Conservation (phyloP, 1,140 invertebrate species). For the Hermetia illucens region DNA sequence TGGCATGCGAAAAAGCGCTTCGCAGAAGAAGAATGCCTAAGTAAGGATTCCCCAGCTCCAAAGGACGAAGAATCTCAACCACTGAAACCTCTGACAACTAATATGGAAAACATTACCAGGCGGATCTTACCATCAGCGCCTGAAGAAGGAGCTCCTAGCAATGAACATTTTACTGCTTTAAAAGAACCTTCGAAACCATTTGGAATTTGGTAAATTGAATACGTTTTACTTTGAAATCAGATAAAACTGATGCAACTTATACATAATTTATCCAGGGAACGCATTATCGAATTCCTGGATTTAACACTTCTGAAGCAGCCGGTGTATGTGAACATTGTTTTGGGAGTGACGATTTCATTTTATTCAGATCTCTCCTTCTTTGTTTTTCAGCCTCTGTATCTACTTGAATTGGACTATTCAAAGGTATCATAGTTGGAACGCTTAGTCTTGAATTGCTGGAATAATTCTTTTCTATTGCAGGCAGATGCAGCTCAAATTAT, state of each 20-base stretch:
- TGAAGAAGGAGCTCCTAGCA: too few species aligned
- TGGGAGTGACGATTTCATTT: constrained; percentile 31
- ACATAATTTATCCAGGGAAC: constrained; percentile 23
- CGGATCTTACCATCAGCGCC: too few species aligned
- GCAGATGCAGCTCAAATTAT: constrained; percentile 30
- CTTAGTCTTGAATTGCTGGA: too few species aligned
- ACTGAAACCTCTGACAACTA: too few species aligned
- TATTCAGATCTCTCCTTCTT: constrained; percentile 41
- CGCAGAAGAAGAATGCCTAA: constrained; percentile 10
- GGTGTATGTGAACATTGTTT: constrained; percentile 35
- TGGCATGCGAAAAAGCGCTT: constrained; percentile 40
- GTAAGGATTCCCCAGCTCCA: too few species aligned
- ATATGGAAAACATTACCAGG: too few species aligned
- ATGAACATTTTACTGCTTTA: too few species aligned
- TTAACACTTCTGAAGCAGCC: constrained; percentile 35
- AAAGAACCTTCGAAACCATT: constrained; percentile 7
- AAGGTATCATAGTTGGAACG: constrained; percentile 23
- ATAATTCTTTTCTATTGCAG: too few species aligned
- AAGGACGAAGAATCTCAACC: too few species aligned
- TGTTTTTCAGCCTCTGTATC: constrained; percentile 30
- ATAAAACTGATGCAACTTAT: constrained; percentile 1
- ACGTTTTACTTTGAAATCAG: constrained; percentile 6
- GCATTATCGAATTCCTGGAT: constrained; percentile 33
- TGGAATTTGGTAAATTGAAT: constrained; percentile 12
- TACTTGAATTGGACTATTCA: constrained; percentile 27